phyloP scores from a whole-genome alignment of 2,113 vertebrate species.

The Gallinago media region DNA sequence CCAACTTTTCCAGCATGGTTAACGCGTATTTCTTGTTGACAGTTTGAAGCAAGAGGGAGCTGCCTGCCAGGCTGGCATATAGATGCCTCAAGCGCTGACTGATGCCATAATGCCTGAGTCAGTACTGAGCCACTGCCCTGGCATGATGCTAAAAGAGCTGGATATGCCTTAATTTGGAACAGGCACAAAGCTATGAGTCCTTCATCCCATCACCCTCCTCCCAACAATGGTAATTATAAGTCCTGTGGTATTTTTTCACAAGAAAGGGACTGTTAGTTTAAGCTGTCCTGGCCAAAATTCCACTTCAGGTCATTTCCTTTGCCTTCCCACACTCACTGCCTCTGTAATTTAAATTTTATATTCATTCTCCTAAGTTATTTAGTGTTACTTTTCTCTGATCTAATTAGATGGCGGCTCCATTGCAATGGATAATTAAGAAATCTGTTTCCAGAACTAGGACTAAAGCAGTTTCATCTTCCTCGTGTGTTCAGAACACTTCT shows the following conservation, averaged over 20 bases:
- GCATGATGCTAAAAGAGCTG: not conserved
- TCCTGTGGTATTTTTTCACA: not conserved
- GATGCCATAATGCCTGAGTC: not conserved
- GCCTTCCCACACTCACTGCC: not conserved
- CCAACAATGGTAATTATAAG: not conserved
- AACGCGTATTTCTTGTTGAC: not conserved
- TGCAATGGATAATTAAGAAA: not conserved
- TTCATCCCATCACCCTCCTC: not conserved
- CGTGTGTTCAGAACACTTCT: not conserved
- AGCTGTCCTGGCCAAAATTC: not conserved
- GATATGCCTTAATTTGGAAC: not conserved
- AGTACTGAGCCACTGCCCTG: not conserved
- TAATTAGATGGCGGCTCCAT: not conserved
- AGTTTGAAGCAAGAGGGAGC: not conserved
- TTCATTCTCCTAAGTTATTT: not conserved
- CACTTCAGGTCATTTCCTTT: conserved; percentile 6
- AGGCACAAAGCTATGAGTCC: not conserved
- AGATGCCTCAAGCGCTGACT: not conserved
- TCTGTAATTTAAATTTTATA: not conserved
- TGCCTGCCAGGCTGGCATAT: not conserved
- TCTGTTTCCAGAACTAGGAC: not conserved
- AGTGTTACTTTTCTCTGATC: not conserved
- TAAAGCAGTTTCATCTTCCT: not conserved
- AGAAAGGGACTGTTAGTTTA: not conserved
- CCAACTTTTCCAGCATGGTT: not conserved